Percentiles rank a stretch among this genome's conserved stretches.
These are phyloP conservation scores for Glossosoma conforme DNA, from an alignment of 1,140 invertebrate genomes.

Conservation along the genomic window DNA sequence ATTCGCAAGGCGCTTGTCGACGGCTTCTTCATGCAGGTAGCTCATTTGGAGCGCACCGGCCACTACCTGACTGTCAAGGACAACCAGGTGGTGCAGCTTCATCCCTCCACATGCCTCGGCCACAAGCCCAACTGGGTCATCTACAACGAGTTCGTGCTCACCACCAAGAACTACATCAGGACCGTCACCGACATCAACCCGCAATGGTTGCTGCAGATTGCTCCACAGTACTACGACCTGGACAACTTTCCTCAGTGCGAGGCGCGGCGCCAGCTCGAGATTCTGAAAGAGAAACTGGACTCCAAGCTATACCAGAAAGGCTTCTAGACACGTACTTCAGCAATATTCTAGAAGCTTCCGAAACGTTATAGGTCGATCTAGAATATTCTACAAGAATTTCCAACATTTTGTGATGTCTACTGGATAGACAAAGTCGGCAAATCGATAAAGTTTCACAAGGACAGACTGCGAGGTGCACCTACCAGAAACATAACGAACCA, in stretches of 20 bases:
- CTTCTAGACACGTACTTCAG: slow-evolving; percentile 63
- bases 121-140: slow-evolving; percentile 99
- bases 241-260: slow-evolving; percentile 97
- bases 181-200: slow-evolving; percentile 99
- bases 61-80: slow-evolving; percentile 99
- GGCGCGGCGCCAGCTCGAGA: slow-evolving; percentile 88
- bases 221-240: slow-evolving; percentile 97
- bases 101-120: slow-evolving; percentile 97
- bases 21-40: slow-evolving; percentile 99
- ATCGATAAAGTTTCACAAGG: too few species aligned
- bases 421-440: too few species aligned
- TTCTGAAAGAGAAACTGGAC: slow-evolving; percentile 76
- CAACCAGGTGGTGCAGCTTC: slow-evolving; percentile 97
- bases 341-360: too few species aligned
- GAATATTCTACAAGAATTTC: too few species aligned
- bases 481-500: too few species aligned
- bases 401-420: too few species aligned
- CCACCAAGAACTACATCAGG: slow-evolving; percentile 98
- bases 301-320: slow-evolving; percentile 83
- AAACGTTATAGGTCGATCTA: too few species aligned
- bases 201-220: slow-evolving; percentile 90
- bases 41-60: slow-evolving; percentile 90
- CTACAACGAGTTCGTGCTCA: slow-evolving; percentile 99
- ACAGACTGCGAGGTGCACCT: too few species aligned
- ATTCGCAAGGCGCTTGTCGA: slow-evolving; percentile 96